Percentiles rank a stretch among this genome's conserved stretches.
These are phyloP conservation scores for Rhyacichthys aspro DNA, from an alignment of 2,797 vertebrate species.

Conservation along the genomic window DNA sequence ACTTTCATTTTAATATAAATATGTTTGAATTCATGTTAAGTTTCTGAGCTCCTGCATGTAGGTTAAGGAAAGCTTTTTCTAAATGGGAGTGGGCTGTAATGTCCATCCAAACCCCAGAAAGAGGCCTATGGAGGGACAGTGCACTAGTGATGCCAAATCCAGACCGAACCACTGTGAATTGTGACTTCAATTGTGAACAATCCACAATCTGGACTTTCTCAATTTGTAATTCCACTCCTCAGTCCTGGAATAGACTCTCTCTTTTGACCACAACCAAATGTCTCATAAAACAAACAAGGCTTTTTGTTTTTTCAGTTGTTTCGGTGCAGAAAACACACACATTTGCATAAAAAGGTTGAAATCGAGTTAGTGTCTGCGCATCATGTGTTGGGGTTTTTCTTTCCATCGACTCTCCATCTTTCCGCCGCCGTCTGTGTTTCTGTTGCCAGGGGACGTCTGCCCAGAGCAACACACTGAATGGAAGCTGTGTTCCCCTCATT, in stretches of 20 bases:
- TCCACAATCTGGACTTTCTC: not conserved
- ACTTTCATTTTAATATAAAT: no score
- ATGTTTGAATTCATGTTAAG: no score
- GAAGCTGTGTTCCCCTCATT: conserved; percentile 69
- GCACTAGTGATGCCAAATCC: not conserved
- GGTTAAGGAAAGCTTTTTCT: no score
- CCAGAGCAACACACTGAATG: conserved; percentile 55
- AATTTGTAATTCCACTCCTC: not conserved
- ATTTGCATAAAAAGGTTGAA: conserved; percentile 12
- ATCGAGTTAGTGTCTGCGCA: not conserved
- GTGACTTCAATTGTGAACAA: not conserved
- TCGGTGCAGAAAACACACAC: no score
- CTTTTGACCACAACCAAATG: no score
- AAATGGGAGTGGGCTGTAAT: no score
- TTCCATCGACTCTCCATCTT: conserved; percentile 57
- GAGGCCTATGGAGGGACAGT: no score
- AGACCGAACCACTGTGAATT: not conserved
- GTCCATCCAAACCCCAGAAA: not conserved
- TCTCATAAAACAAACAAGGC: no score
- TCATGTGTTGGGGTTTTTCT: conserved; percentile 40
- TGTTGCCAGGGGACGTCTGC: conserved; percentile 42
- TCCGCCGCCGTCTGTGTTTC: conserved; percentile 62
- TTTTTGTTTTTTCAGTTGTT: no score
- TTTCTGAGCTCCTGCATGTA: no score
- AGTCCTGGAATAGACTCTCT: no score